phyloP scores from a whole-genome alignment of 2,888 invertebrate species.

The Conus canariensis region DNA sequence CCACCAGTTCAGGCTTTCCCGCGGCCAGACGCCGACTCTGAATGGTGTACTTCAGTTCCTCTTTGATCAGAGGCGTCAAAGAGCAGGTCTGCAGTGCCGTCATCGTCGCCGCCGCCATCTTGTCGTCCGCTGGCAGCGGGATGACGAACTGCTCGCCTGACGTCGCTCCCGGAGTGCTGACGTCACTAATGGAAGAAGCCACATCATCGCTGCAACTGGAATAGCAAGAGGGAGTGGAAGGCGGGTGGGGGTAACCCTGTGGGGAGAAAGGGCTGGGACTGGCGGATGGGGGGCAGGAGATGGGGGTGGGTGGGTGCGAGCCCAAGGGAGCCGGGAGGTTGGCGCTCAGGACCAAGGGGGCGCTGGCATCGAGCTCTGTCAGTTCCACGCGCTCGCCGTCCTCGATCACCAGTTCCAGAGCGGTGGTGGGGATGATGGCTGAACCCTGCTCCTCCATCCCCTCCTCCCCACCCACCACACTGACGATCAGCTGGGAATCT shows the following conservation, averaged over 20 bases:
- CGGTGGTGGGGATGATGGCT: slow-evolving; percentile 11
- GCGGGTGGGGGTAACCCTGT: not conserved
- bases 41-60: slow-evolving; percentile 64
- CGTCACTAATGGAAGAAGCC: not conserved
- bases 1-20: slow-evolving; percentile 64
- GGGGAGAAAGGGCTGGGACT: not conserved
- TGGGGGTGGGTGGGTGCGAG: not conserved
- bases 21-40: slow-evolving; percentile 59
- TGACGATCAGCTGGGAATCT: not conserved
- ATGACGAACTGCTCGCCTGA: not conserved
- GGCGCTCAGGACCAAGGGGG: slow-evolving; percentile 1
- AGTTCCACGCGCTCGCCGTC: not conserved
- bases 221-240: slow-evolving; percentile 26
- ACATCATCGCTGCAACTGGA: slow-evolving; percentile 28
- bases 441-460: not conserved
- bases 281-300: not conserved
- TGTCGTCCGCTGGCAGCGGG: slow-evolving; percentile 44
- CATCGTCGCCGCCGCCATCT: slow-evolving; percentile 49
- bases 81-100: slow-evolving; percentile 50
- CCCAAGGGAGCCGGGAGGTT: not conserved
- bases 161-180: not conserved
- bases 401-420: slow-evolving; percentile 16
- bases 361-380: not conserved
- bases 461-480: not conserved
- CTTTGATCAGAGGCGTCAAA: slow-evolving; percentile 60